Evolutionary conservation across 1,140 invertebrate genomes (phyloP).

Genomic region (Danaus plexippus): DNA sequence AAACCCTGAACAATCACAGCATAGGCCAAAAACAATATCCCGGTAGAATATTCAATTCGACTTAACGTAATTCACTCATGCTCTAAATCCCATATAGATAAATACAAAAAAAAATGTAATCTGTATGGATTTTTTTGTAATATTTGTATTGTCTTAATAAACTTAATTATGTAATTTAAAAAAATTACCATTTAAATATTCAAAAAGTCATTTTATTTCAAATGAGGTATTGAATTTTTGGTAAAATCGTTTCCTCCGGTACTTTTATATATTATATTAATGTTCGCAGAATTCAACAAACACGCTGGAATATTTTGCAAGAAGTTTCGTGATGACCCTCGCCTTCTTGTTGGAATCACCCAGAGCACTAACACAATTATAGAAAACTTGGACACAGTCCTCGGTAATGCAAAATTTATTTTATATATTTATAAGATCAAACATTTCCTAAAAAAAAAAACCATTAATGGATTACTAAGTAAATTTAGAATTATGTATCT

Average conservation of each 20-base stretch:
- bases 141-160: too few species aligned
- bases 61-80: too few species aligned
- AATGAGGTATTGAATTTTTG: too few species aligned
- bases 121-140: too few species aligned
- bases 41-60: conserved; percentile 24
- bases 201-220: too few species aligned
- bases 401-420: conserved; percentile 30
- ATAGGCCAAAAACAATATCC: conserved; percentile 40
- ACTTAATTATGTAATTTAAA: too few species aligned
- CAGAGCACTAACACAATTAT: conserved; percentile 36
- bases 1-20: conserved; percentile 48
- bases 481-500: too few species aligned
- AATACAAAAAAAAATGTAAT: conserved; percentile 2
- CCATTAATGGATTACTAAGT: too few species aligned
- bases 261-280: conserved; percentile 3
- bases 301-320: conserved; percentile 31
- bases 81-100: neutral
- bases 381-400: conserved; percentile 31
- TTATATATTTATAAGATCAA: too few species aligned
- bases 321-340: conserved; percentile 35
- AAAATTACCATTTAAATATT: too few species aligned
- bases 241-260: neutral
- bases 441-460: too few species aligned
- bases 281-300: conserved; percentile 32
- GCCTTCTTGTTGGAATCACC: conserved; percentile 31